phyloP scores from a whole-genome alignment of 1,140 invertebrate species.

The Nephila pilipes region DNA sequence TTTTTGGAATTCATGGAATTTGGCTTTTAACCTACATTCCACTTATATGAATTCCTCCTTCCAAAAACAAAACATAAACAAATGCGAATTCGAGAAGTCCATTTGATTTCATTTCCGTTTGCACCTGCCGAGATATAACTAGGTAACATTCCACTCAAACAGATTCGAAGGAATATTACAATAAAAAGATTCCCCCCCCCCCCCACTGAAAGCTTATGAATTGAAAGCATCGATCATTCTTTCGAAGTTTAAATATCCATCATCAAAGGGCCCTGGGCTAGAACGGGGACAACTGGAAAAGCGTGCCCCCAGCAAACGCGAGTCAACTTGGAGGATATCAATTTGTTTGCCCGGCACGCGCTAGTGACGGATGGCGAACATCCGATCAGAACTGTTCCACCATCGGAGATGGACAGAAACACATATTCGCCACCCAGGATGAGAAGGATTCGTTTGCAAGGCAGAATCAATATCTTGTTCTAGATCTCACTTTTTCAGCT shows the following conservation, averaged over 20 bases:
- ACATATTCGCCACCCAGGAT: not conserved
- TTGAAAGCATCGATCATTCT: not conserved
- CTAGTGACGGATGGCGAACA: slow-evolving; percentile 23
- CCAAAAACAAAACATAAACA: not conserved
- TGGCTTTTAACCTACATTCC: too few species aligned
- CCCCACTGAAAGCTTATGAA: not conserved
- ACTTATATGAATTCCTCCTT: too few species aligned
- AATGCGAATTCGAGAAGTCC: not conserved
- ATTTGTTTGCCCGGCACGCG: slow-evolving; percentile 29
- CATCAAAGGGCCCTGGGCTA: not conserved
- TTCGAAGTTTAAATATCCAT: not conserved
- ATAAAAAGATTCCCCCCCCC: not conserved
- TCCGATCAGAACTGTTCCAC: not conserved
- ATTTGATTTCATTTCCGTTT: not conserved
- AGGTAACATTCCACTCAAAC: not conserved
- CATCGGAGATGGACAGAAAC: not conserved
- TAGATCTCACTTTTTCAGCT: not conserved
- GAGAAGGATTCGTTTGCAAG: not conserved
- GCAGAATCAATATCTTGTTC: not conserved
- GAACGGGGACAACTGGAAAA: slow-evolving; percentile 13
- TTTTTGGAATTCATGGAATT: too few species aligned
- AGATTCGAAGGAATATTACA: not conserved
- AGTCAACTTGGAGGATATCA: slow-evolving; percentile 1
- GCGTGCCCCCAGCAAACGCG: not conserved
- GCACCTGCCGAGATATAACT: not conserved